A percentile compares a stretch with the other conserved stretches of the same genome.
phyloP scores from a whole-genome alignment of 2,113 vertebrate species.

The Lepus americanus region DNA sequence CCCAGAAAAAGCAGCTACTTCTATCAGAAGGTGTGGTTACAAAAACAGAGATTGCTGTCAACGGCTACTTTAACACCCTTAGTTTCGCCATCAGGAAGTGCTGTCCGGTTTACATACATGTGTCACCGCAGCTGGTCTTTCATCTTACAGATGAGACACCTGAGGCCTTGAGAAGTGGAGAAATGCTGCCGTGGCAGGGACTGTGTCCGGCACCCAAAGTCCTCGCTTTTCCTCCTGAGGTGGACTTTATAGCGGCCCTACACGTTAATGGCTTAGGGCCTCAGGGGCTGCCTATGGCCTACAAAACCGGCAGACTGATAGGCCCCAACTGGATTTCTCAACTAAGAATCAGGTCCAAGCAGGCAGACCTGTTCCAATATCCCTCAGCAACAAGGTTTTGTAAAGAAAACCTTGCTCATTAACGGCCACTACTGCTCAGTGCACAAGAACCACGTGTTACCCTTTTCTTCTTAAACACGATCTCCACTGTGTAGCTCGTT shows the following conservation, averaged over 20 bases:
- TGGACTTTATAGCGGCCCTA: fast-evolving
- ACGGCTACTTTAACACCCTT: fast-evolving
- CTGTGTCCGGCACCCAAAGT: not conserved
- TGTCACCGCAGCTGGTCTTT: not conserved
- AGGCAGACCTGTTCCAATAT: not conserved
- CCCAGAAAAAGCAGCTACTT: not conserved
- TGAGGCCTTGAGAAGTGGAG: not conserved
- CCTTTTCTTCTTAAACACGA: not conserved
- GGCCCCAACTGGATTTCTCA: not conserved
- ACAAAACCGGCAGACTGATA: not conserved
- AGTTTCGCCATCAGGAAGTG: not conserved
- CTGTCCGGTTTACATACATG: no score
- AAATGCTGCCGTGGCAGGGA: not conserved
- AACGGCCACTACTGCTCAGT: not conserved
- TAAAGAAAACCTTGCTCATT: fast-evolving
- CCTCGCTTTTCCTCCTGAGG: not conserved
- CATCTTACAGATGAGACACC: not conserved
- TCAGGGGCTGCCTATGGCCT: not conserved
- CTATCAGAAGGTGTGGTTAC: not conserved
- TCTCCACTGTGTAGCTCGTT: not conserved
- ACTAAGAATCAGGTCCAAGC: not conserved
- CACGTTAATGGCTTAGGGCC: fast-evolving
- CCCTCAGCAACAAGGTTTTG: fast-evolving
- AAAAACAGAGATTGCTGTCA: not conserved
- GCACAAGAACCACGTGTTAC: fast-evolving